phyloP scores from a whole-genome alignment of 2,888 invertebrate genomes.

The Andrena flavipes region DNA sequence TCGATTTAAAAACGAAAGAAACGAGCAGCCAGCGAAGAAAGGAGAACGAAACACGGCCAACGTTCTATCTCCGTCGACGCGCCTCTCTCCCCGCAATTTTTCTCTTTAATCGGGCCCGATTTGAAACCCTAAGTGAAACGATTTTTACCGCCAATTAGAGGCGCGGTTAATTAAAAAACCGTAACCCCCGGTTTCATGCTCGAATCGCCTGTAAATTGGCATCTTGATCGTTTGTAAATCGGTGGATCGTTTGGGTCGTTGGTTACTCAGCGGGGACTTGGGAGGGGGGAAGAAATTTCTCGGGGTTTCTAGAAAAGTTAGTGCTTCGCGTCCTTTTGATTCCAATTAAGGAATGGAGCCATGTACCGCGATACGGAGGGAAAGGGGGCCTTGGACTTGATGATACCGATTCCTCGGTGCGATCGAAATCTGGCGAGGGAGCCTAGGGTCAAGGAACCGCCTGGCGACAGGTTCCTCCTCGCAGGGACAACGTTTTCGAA shows the following conservation, averaged over 20 bases:
- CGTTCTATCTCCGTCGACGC: constrained; percentile 25
- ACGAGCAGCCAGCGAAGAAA: not conserved
- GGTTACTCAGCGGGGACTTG: no score
- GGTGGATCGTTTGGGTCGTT: no score
- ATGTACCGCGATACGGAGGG: not conserved
- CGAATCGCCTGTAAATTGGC: constrained; percentile 26
- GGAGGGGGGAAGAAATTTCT: no score
- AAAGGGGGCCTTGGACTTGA: not conserved
- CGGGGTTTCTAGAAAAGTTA: not conserved
- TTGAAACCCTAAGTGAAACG: constrained; percentile 12
- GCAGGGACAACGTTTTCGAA: constrained; percentile 53
- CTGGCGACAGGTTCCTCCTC: constrained; percentile 17
- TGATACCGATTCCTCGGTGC: not conserved
- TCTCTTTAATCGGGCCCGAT: constrained; percentile 6
- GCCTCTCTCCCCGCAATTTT: not conserved
- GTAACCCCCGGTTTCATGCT: constrained; percentile 28
- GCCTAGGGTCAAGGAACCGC: constrained; percentile 36
- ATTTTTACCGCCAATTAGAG: constrained; percentile 46
- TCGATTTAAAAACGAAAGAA: constrained; percentile 41
- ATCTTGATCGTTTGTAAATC: no score
- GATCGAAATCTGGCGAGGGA: constrained; percentile 24
- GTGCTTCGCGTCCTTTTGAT: not conserved
- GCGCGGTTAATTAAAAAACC: constrained; percentile 44
- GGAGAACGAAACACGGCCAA: not conserved
- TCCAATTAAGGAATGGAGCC: not conserved